Evolutionary conservation across 2,113 vertebrate genomes (phyloP).

Genomic region (Heteronetta atricapilla): DNA sequence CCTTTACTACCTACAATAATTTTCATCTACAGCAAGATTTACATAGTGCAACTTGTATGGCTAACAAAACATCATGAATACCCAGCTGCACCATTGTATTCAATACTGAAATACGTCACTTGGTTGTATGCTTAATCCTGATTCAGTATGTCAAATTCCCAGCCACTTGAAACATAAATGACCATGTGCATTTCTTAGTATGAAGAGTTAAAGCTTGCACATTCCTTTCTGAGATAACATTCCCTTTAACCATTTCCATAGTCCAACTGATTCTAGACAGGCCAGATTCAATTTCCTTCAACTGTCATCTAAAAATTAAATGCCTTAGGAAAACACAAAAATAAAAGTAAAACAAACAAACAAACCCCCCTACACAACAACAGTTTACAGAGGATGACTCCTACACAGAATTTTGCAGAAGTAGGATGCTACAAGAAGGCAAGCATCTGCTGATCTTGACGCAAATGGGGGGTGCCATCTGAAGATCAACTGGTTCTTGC

Average conservation of each 20-base stretch:
- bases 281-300: background rate
- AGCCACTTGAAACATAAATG: background rate
- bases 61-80: background rate
- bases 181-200: background rate
- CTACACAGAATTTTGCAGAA: background rate
- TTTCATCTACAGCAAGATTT: background rate
- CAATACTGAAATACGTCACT: background rate
- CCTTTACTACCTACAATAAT: background rate
- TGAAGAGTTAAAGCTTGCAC: background rate
- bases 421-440: background rate
- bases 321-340: rapidly evolving
- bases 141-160: background rate
- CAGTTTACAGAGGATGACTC: background rate
- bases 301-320: background rate
- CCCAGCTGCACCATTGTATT: background rate
- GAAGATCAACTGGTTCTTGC: background rate
- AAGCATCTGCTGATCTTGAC: rapidly evolving
- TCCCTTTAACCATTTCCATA: background rate
- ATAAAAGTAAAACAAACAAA: background rate
- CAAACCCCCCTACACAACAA: rapidly evolving
- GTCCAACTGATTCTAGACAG: background rate
- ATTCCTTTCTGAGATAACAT: background rate
- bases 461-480: background rate
- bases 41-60: rapidly evolving
- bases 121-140: background rate